Conservation (phyloP, 2,888 invertebrate genomes). For the Omphaloscelis lunosa region DNA sequence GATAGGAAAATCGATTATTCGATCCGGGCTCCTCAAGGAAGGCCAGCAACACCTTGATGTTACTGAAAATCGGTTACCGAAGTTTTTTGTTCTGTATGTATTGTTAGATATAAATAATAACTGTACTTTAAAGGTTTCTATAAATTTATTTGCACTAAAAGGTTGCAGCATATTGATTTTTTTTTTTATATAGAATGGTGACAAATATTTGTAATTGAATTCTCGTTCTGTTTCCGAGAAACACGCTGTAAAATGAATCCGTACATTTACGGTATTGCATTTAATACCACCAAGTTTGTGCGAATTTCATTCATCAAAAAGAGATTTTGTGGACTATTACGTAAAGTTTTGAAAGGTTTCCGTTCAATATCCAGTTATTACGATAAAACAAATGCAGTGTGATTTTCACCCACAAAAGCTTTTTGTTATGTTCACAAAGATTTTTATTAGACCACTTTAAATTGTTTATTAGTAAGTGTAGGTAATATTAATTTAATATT, state of each 20-base stretch:
- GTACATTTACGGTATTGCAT: slow-evolving; percentile 21
- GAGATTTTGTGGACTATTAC: slow-evolving; percentile 20
- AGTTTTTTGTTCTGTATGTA: not conserved
- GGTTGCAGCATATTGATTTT: slow-evolving; percentile 23
- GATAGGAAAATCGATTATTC: not conserved
- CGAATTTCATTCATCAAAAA: slow-evolving; percentile 32
- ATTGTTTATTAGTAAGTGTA: not conserved
- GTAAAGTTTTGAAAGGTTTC: slow-evolving; percentile 4
- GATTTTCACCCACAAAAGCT: not conserved
- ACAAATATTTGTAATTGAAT: slow-evolving; percentile 26
- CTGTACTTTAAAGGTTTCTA: not conserved
- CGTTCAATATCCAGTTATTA: slow-evolving; percentile 16
- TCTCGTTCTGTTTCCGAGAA: slow-evolving; percentile 28
- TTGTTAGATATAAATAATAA: not conserved
- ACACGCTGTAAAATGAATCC: slow-evolving; percentile 21
- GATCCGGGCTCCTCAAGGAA: not conserved
- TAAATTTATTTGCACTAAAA: slow-evolving; percentile 9
- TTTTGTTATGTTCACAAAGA: not conserved
- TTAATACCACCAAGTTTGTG: slow-evolving; percentile 27
- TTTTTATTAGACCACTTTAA: not conserved
- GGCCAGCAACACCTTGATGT: not conserved
- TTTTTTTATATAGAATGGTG: not conserved
- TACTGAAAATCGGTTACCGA: not conserved
- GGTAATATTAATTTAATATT: not conserved
- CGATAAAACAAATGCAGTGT: slow-evolving; percentile 3